A percentile compares a stretch with the other conserved stretches of the same genome.
Evolutionary conservation across 2,888 invertebrate genomes (phyloP).

Genomic region (Callosobruchus maculatus): DNA sequence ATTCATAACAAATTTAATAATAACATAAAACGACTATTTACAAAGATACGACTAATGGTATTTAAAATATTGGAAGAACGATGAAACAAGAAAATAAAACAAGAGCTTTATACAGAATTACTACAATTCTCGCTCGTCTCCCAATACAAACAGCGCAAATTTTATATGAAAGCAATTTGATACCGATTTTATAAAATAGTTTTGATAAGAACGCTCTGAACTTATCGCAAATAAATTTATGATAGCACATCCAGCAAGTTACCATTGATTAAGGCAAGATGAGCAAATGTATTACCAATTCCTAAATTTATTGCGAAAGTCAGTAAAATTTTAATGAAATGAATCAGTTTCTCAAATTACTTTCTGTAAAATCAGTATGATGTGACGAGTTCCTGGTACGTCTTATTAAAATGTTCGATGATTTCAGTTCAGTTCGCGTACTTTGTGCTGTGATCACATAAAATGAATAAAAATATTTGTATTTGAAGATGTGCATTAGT

Average conservation of each 20-base stretch:
- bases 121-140: background rate
- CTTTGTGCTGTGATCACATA: background rate
- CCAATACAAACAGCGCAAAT: background rate
- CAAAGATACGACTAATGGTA: background rate
- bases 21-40: background rate
- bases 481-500: background rate
- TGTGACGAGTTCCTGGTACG: background rate
- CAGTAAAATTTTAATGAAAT: too few species aligned
- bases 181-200: background rate
- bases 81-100: background rate
- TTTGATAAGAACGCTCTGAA: background rate
- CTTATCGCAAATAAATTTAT: background rate
- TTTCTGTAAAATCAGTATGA: background rate
- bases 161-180: background rate
- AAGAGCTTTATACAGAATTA: background rate
- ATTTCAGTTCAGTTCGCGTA: background rate
- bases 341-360: background rate
- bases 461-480: too few species aligned
- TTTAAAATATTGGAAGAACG: background rate
- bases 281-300: too few species aligned
- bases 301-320: too few species aligned
- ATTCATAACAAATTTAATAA: background rate
- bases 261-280: too few species aligned
- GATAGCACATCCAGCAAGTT: too few species aligned
- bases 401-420: background rate